A percentile compares a stretch with the other conserved stretches of the same genome.
Conservation (phyloP, 2,797 vertebrate genomes). For the Acanthurus lineatus region DNA sequence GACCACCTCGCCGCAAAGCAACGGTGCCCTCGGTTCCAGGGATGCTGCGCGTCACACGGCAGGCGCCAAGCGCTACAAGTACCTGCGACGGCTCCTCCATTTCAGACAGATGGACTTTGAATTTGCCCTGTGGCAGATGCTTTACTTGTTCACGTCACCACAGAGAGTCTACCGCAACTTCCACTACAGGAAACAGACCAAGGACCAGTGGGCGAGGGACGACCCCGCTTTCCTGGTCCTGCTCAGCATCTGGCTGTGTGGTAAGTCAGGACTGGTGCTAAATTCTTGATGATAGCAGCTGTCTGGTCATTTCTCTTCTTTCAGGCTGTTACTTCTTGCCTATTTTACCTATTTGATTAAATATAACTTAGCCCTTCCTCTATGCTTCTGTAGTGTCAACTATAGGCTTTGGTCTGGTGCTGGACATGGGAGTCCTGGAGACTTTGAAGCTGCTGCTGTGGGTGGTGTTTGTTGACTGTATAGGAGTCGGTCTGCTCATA, state of each 20-base stretch:
- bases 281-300: not conserved
- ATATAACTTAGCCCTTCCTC: not conserved
- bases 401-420: slow-evolving; percentile 94
- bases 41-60: too few relatives aligned
- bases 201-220: slow-evolving; percentile 98
- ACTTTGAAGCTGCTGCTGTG: slow-evolving; percentile 96
- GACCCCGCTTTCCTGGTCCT: slow-evolving; percentile 97
- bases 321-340: not conserved
- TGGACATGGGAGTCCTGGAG: slow-evolving; percentile 94
- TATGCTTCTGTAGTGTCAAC: slow-evolving; percentile 89
- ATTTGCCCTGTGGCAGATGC: not conserved
- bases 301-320: not conserved
- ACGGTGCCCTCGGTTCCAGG: too few relatives aligned
- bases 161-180: slow-evolving; percentile 45
- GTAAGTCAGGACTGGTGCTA: slow-evolving; percentile 59
- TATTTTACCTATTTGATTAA: not conserved
- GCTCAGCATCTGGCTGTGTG: slow-evolving; percentile 96
- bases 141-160: not conserved
- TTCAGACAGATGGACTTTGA: slow-evolving; percentile 1
- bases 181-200: slow-evolving; percentile 99
- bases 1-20: too few relatives aligned
- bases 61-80: slow-evolving; percentile 94
- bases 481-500: slow-evolving; percentile 96
- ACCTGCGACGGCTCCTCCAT: slow-evolving; percentile 92
- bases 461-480: slow-evolving; percentile 98